Base-by-base conservation (phyloP, 1,140 invertebrate species). In the Heliconius congener region DNA sequence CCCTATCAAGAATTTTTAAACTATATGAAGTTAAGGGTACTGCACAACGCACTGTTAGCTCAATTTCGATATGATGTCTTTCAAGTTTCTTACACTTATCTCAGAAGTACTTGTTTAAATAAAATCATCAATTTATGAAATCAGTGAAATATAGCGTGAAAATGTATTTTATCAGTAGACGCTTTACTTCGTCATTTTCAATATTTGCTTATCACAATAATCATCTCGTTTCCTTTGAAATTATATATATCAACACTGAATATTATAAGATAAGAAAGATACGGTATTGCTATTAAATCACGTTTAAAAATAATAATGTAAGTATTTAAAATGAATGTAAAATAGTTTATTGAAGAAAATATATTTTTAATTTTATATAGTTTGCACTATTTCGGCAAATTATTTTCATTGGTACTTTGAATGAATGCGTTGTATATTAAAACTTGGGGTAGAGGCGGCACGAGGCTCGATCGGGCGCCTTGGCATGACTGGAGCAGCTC, bases 381-480 rank as follows among this genome's bases (percentile, higher is more conserved):
- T 46, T 57, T 23, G 55, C 55, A 57, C 13, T 66, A 66, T 23
- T 66, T 66, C 11, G 60, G 60, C 27, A 66, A 30, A 27, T 46
- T 66, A 39, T 30, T 75, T 42, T 55, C 34, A 57, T 18, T 34
- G 37, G 9, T 66, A 4, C 34, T 71, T 76, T 66, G 34, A 5
- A 79, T 27, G n/a, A 73, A 39, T 8, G 74, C 79, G 60, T 80
- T 80, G 71, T 73, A 76, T 37, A 80, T 76, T n/a, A 77, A 70
- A 3, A 74, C 71, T 50, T 80, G 79, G 8, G 79, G 79, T 39
- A 78, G 50, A 52, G 76, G 2, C 13, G 76, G 71, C 16, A 73
- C 79, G 8, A 80, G 39, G 42, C 79, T 80, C 9, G 79, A 57
- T 30, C 79, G 55, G 11, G 71, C 23, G 34, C 55, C 71, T 8